A percentile compares a stretch with the other conserved stretches of the same genome.
These are phyloP conservation scores for Scelioninae gen. 2 DNA, from an alignment of 2,888 invertebrate genomes.

Conservation along the genomic window DNA sequence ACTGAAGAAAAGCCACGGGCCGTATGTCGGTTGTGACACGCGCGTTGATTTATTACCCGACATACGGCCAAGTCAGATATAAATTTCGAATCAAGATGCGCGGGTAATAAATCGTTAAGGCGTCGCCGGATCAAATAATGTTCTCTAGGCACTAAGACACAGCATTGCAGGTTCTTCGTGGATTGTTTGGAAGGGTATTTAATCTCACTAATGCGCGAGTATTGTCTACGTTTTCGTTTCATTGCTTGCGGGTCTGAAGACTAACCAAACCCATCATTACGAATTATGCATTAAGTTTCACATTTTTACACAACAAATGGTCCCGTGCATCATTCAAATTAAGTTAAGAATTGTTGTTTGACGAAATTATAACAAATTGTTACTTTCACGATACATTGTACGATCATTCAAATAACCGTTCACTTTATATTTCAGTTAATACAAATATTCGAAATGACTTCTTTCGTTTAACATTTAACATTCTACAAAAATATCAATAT, in stretches of 20 bases:
- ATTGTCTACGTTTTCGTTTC: not conserved
- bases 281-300: too few relatives aligned
- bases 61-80: slow-evolving; percentile 47
- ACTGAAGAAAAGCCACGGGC: slow-evolving; percentile 39
- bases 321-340: too few relatives aligned
- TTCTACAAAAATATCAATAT: too few relatives aligned
- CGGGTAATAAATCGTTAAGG: slow-evolving; percentile 53
- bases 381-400: too few relatives aligned
- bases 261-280: too few relatives aligned
- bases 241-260: not conserved
- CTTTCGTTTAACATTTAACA: too few relatives aligned
- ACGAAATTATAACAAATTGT: too few relatives aligned
- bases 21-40: slow-evolving; percentile 45
- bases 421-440: too few relatives aligned
- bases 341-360: too few relatives aligned
- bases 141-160: slow-evolving; percentile 48
- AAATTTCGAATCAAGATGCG: slow-evolving; percentile 56
- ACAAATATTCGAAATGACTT: too few relatives aligned
- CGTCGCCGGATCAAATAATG: slow-evolving; percentile 55
- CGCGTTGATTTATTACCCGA: slow-evolving; percentile 49
- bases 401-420: too few relatives aligned
- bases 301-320: too few relatives aligned
- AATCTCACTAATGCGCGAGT: slow-evolving; percentile 37
- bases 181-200: slow-evolving; percentile 41
- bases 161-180: slow-evolving; percentile 48